Conservation (phyloP, 2,888 invertebrate species). For the Teleiodes luculella region DNA sequence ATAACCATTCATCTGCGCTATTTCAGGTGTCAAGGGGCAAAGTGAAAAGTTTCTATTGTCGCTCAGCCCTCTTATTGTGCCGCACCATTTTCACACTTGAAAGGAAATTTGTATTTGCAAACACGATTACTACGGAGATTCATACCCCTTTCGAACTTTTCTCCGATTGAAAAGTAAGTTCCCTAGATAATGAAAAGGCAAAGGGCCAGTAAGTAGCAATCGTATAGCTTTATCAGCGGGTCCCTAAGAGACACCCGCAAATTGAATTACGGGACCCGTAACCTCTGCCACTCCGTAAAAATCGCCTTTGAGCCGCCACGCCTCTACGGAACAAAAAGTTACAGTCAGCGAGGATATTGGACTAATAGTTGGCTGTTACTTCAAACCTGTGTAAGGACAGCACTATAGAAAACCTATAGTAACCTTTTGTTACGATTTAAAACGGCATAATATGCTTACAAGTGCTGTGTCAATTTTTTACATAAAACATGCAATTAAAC, state of each 20-base stretch:
- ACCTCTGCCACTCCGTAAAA: constrained; percentile 55
- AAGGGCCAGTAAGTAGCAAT: constrained; percentile 71
- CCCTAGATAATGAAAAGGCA: constrained; percentile 61
- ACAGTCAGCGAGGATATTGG: too few relatives aligned
- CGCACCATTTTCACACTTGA: constrained; percentile 46
- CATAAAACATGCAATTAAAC: too few relatives aligned
- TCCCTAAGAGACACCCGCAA: constrained; percentile 51
- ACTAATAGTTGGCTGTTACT: too few relatives aligned
- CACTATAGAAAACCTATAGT: too few relatives aligned
- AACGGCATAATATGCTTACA: too few relatives aligned
- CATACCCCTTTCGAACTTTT: constrained; percentile 22
- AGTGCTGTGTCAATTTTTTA: too few relatives aligned
- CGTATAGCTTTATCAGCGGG: constrained; percentile 68
- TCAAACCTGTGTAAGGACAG: too few relatives aligned
- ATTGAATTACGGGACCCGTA: constrained; percentile 64
- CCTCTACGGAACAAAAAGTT: too few relatives aligned
- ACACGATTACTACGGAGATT: not conserved
- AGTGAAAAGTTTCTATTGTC: constrained; percentile 58
- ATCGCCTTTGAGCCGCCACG: not conserved
- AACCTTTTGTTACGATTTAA: too few relatives aligned
- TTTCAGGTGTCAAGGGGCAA: constrained; percentile 55
- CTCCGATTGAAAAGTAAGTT: constrained; percentile 42
- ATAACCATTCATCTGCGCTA: constrained; percentile 52
- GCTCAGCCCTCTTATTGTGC: constrained; percentile 39
- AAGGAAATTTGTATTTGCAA: constrained; percentile 17